Percentiles rank a stretch among this genome's conserved stretches.
Conservation (phyloP, 2,797 vertebrate genomes). For the Taenioides sp. region DNA sequence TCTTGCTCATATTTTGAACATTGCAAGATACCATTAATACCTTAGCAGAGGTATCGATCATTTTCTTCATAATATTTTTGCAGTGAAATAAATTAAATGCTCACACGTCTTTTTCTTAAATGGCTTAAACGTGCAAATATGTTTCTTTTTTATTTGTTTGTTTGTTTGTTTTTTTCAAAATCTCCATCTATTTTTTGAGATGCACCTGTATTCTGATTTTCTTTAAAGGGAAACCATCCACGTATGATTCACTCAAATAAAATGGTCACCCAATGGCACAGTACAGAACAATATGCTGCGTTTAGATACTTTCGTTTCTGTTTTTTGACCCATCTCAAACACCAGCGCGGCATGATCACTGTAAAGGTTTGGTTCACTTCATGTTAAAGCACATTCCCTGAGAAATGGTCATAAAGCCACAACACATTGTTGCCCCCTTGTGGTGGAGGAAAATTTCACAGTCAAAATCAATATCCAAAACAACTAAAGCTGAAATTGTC, state of each 20-base stretch:
- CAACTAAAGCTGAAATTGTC: slow-evolving; percentile 45
- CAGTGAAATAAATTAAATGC: neutral
- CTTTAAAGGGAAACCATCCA: slow-evolving; percentile 35
- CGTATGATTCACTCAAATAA: slow-evolving; percentile 20
- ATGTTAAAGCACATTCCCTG: slow-evolving; percentile 64
- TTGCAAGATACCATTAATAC: neutral
- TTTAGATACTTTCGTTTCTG: slow-evolving; percentile 22
- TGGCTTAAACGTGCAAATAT: neutral
- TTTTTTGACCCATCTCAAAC: slow-evolving; percentile 9
- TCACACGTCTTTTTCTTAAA: neutral
- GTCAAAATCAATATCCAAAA: slow-evolving; percentile 30
- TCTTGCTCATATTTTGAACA: neutral
- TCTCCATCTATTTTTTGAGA: neutral
- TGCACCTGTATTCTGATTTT: slow-evolving; percentile 8
- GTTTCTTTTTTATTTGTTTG: too few relatives aligned
- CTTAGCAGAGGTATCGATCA: neutral
- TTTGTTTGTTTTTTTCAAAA: neutral
- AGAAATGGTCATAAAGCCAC: slow-evolving; percentile 68
- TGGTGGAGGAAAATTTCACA: slow-evolving; percentile 62
- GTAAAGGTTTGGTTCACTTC: slow-evolving; percentile 49
- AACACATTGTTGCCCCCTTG: slow-evolving; percentile 53
- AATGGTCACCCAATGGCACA: slow-evolving; percentile 52
- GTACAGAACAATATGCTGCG: slow-evolving; percentile 45
- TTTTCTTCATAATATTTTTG: neutral
- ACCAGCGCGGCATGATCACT: slow-evolving; percentile 28